phyloP scores from a whole-genome alignment of 2,888 invertebrate genomes.

The Unio pictorum region DNA sequence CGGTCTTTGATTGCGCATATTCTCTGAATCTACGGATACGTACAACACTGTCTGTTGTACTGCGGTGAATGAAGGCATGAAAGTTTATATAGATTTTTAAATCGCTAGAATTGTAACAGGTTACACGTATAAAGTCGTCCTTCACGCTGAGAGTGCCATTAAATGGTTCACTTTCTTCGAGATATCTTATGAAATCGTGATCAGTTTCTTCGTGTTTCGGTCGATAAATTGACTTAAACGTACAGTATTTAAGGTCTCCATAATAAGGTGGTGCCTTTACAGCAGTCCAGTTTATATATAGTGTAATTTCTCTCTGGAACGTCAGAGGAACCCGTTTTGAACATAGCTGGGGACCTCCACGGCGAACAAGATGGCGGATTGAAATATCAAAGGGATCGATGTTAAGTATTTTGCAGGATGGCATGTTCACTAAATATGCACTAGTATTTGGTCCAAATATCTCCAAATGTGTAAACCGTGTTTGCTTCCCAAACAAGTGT shows the following conservation, averaged over 20 bases:
- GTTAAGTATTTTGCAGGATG: constrained; percentile 63
- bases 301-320: constrained; percentile 41
- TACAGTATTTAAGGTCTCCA: constrained; percentile 57
- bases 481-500: too few relatives aligned
- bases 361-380: constrained; percentile 40
- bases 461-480: too few relatives aligned
- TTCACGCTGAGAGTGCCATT: constrained; percentile 23
- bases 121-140: constrained; percentile 61
- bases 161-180: constrained; percentile 31
- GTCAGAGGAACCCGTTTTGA: constrained; percentile 48
- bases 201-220: constrained; percentile 30
- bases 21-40: constrained; percentile 25
- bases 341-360: constrained; percentile 43
- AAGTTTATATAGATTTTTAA: constrained; percentile 59
- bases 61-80: constrained; percentile 58
- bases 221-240: constrained; percentile 54
- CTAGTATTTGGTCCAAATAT: too few relatives aligned
- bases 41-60: constrained; percentile 32
- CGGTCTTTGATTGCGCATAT: constrained; percentile 21
- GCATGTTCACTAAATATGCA: constrained; percentile 57
- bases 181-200: constrained; percentile 31
- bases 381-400: constrained; percentile 60
- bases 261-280: constrained; percentile 21
- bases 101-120: constrained; percentile 52
- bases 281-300: constrained; percentile 35